These are phyloP conservation scores for Leptinotarsa defecta DNA, from an alignment of 1,140 invertebrate genomes.

Conservation along the genomic window DNA sequence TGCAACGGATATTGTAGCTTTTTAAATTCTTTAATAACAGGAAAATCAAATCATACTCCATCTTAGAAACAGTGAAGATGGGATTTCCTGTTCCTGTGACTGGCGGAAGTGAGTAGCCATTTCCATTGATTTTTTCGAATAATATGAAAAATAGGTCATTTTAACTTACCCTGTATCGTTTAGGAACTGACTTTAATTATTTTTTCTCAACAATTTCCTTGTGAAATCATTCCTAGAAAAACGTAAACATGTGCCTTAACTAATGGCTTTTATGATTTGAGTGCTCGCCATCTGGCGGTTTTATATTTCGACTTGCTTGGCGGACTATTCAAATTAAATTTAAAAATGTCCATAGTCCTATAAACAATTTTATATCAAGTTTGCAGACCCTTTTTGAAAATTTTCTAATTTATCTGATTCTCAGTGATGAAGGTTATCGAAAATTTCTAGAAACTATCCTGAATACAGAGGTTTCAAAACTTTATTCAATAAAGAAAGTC, in stretches of 20 bases:
- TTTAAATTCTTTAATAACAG: slow-evolving; percentile 39
- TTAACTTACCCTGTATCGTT: slow-evolving; percentile 22
- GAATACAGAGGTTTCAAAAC: no score
- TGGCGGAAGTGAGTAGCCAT: slow-evolving; percentile 54
- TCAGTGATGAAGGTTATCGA: no score
- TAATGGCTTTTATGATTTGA: background rate
- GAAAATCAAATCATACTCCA: slow-evolving; percentile 50
- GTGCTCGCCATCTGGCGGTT: background rate
- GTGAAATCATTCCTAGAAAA: slow-evolving; percentile 8
- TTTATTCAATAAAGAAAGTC: no score
- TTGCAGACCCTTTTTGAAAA: no score
- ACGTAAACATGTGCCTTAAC: slow-evolving; percentile 20
- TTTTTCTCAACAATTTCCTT: background rate
- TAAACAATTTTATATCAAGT: no score
- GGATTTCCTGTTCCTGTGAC: slow-evolving; percentile 57
- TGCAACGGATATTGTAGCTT: slow-evolving; percentile 32
- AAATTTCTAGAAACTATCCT: no score
- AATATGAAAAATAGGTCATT: background rate
- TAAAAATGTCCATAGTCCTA: no score
- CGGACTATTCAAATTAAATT: background rate
- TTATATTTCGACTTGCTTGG: background rate
- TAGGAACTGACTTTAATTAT: background rate
- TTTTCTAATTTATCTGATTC: no score
- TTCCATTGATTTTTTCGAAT: slow-evolving; percentile 39
- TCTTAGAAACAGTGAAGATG: slow-evolving; percentile 41